Evolutionary conservation across 2,888 invertebrate species (phyloP).

Genomic region (Drosophila dives): DNA sequence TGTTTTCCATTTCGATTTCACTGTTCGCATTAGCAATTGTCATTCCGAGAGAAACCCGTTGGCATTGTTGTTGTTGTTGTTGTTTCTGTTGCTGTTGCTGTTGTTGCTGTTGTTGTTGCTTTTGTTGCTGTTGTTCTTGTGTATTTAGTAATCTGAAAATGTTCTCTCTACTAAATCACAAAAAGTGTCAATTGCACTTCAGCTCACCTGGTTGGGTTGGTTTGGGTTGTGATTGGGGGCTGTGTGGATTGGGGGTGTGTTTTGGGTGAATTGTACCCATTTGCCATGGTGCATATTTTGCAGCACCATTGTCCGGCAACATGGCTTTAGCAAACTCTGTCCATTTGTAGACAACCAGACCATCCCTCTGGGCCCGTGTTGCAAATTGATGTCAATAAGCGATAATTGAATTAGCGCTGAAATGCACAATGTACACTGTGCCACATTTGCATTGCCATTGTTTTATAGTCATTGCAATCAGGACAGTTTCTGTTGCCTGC

Average conservation of each 20-base stretch:
- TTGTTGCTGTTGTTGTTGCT: neutral
- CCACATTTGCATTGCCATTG: constrained; percentile 62
- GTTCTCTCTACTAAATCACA: constrained; percentile 71
- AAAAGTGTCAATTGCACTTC: constrained; percentile 75
- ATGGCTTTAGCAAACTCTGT: neutral
- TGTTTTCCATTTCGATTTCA: constrained; percentile 47
- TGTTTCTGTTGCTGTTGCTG: constrained; percentile 25
- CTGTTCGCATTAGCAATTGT: constrained; percentile 65
- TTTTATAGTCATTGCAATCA: constrained; percentile 56
- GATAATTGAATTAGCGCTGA: constrained; percentile 81
- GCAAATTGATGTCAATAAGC: constrained; percentile 81
- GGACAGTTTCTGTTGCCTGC: constrained; percentile 14
- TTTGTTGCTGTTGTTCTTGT: constrained; percentile 37
- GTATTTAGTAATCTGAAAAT: constrained; percentile 67
- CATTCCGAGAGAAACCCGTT: constrained; percentile 36
- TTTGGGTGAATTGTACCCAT: constrained; percentile 21
- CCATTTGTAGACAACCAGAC: neutral
- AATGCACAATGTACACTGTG: constrained; percentile 68
- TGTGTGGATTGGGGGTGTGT: neutral
- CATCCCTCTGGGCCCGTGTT: constrained; percentile 2
- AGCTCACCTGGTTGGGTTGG: constrained; percentile 12
- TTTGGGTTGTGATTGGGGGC: neutral
- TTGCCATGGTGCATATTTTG: constrained; percentile 48
- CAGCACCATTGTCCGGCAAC: constrained; percentile 27
- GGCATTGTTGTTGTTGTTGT: constrained; percentile 7